Evolutionary conservation across 2,113 vertebrate genomes (phyloP), one percentile per base, ranked within the genome.

Genomic region (Varanus komodoensis): DNA sequence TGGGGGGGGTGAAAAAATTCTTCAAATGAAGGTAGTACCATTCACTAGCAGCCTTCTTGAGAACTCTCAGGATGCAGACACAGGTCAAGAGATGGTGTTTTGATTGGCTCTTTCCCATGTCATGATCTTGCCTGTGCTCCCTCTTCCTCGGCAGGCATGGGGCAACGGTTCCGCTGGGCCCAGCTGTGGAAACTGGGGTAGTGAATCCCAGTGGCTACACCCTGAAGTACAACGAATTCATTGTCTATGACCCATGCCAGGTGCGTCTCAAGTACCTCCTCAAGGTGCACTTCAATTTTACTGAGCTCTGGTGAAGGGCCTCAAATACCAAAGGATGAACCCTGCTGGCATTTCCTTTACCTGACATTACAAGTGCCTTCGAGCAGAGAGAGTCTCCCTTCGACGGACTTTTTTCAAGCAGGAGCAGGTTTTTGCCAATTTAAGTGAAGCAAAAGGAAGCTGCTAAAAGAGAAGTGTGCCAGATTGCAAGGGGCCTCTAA

Each of bases 141-240:
- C 88, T 9, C 75, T 92, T 95, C 3, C 44, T 27, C 94, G 83
- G 29, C 96, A 99, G 98, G 91, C 95, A 98, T 25, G 98, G 97
- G 2, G 91, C 95, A 50, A 95, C 91, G 0, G 97, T 99, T 15
- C 98, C 98, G 0, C 92, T 99, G 96, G 98, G 98, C 3, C 98
- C 98, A 0, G 94, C 94, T 0, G 84, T 92, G 84, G 96, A 96
- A 91, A 98, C 98, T 0, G 96, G 96, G 1, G 83, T 97, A 89
- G 91, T 91, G 15, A 96, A 96, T 68, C 71, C 80, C 1, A 93
- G 89, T 1, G 96, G 96, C 38, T 99, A 98, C 93, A 97, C 97
- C 1, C 98, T 99, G 29, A 98, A 98, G 82, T 99, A 99, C 95
- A 99, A 99, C 11, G 98, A 99, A 95, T 99, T 96, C 90, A 95